These are phyloP conservation scores for Dryadula phaetusa DNA, from an alignment of 2,888 invertebrate species.

Conservation along the genomic window DNA sequence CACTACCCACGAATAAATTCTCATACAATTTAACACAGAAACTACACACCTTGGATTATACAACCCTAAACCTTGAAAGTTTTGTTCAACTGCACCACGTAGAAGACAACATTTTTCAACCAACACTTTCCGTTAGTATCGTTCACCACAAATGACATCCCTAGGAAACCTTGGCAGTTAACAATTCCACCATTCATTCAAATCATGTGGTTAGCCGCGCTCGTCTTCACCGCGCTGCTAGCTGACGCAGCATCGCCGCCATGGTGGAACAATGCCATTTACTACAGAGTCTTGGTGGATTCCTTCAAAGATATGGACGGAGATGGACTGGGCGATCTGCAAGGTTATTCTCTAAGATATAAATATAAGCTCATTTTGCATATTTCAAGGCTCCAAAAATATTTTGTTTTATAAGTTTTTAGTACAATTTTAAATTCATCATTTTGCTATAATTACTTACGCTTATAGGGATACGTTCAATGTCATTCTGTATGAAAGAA, in stretches of 20 bases:
- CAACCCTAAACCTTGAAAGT: too few relatives aligned
- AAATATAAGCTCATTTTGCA: background rate
- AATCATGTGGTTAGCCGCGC: constrained; percentile 58
- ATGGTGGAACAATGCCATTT: constrained; percentile 92
- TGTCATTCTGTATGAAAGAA: too few relatives aligned
- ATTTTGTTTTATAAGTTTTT: too few relatives aligned
- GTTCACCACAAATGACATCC: background rate
- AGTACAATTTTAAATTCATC: too few relatives aligned
- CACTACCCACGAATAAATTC: too few relatives aligned
- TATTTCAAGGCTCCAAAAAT: background rate
- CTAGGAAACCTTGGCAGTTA: constrained; percentile 27
- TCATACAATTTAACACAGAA: too few relatives aligned
- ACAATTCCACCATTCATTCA: constrained; percentile 8
- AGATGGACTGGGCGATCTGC: constrained; percentile 94
- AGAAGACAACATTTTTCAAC: too few relatives aligned
- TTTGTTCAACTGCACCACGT: too few relatives aligned
- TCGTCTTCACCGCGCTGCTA: constrained; percentile 53
- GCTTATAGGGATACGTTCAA: too few relatives aligned
- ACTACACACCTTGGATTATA: too few relatives aligned
- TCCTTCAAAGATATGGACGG: constrained; percentile 93
- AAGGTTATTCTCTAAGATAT: constrained; percentile 77
- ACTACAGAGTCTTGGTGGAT: constrained; percentile 93
- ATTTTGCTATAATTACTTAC: too few relatives aligned
- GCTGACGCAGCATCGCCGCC: constrained; percentile 47
- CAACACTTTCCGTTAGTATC: too few relatives aligned